A percentile compares a stretch with the other conserved stretches of the same genome.
phyloP scores from a whole-genome alignment of 2,888 invertebrate species.

The Augochlorella aurata region DNA sequence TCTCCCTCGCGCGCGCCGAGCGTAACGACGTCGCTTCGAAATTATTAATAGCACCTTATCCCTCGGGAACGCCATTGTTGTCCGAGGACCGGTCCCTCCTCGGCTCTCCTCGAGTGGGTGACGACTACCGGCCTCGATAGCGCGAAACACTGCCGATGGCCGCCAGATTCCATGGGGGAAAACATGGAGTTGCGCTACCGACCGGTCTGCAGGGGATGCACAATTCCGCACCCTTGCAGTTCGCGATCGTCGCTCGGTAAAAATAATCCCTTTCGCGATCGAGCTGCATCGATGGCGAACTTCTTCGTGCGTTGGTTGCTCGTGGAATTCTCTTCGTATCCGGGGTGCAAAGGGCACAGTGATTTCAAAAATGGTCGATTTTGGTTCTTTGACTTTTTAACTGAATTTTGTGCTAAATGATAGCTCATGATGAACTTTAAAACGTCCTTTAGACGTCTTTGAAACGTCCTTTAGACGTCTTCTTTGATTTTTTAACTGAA shows the following conservation, averaged over 20 bases:
- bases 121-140: not conserved
- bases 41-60: conserved; percentile 67
- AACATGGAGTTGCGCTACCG: not conserved
- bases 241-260: not conserved
- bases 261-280: not conserved
- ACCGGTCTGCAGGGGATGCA: not conserved
- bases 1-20: conserved; percentile 43
- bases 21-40: conserved; percentile 65
- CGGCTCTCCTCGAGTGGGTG: not conserved
- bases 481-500: too few species aligned
- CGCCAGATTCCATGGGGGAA: not conserved
- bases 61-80: conserved; percentile 62
- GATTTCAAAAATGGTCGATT: too few species aligned
- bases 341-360: too few species aligned
- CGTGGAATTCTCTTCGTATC: too few species aligned
- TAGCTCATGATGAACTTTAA: too few species aligned
- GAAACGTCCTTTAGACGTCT: too few species aligned
- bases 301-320: not conserved
- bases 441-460: too few species aligned
- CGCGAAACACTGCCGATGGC: not conserved
- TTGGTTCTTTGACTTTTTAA: too few species aligned
- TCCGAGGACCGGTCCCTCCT: conserved; percentile 41
- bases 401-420: too few species aligned
- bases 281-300: not conserved
- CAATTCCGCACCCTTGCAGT: not conserved